phyloP scores from a whole-genome alignment of 2,113 vertebrate species.

The Leptocoma aspasia region DNA sequence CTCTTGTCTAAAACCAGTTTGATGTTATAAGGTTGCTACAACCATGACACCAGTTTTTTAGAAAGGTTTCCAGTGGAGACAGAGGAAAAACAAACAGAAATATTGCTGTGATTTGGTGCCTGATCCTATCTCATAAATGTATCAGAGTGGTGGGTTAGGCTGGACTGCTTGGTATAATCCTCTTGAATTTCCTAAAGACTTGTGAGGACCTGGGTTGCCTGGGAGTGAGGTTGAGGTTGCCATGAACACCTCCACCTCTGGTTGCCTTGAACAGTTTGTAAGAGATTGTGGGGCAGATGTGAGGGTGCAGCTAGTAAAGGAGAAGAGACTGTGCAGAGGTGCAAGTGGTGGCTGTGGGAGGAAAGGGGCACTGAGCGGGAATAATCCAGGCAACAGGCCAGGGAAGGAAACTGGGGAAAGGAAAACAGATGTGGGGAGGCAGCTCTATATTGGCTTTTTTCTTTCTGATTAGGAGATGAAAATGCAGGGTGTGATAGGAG shows the following conservation, averaged over 20 bases:
- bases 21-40: neutral
- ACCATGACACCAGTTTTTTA: neutral
- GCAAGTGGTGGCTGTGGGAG: neutral
- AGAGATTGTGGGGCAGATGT: neutral
- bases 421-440: neutral
- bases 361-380: fast-evolving
- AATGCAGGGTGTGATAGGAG: neutral
- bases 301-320: neutral
- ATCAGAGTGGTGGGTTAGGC: neutral
- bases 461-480: neutral
- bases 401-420: neutral
- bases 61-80: neutral
- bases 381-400: neutral
- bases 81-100: neutral
- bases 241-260: neutral
- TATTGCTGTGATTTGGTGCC: neutral
- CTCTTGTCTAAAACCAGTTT: neutral
- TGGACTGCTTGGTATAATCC: neutral
- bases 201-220: neutral
- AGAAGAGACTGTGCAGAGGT: neutral
- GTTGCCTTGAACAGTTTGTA: neutral
- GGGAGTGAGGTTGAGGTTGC: neutral
- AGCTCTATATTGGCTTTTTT: neutral
- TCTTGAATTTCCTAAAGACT: neutral
- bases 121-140: neutral